phyloP scores from a whole-genome alignment of 2,797 vertebrate genomes.

The Spinus olivaceus region DNA sequence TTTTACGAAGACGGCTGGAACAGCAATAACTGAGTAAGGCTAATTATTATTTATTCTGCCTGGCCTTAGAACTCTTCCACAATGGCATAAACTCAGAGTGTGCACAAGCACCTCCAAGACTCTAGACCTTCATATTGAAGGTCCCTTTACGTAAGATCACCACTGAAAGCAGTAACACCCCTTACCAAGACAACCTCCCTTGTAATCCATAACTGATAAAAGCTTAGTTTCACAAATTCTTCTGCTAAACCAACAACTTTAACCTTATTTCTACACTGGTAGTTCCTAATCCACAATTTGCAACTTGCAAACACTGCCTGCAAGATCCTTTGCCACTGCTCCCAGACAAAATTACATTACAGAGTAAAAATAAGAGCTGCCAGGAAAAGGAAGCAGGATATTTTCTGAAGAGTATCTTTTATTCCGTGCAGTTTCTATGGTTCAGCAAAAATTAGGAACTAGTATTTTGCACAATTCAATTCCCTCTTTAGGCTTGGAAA shows the following conservation, averaged over 20 bases:
- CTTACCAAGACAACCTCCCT: not conserved
- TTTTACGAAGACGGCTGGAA: not conserved
- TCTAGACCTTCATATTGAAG: not conserved
- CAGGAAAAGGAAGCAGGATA: not conserved
- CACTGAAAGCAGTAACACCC: not conserved
- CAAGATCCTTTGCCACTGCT: not conserved
- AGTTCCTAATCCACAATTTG: not conserved
- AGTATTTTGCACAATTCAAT: not conserved
- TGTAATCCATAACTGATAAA: not conserved
- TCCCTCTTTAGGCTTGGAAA: not conserved
- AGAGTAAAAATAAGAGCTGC: not conserved
- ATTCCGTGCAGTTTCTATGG: not conserved
- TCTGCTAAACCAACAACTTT: not conserved
- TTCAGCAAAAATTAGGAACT: not conserved
- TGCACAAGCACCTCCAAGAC: not conserved
- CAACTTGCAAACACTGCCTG: not conserved
- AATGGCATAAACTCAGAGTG: not conserved
- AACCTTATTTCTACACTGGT: not conserved
- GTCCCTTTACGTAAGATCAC: not conserved
- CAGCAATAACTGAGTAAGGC: not conserved
- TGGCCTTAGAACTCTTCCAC: not conserved
- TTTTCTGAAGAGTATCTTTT: not conserved
- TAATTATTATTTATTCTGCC: slow-evolving; percentile 41
- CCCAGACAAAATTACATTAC: not conserved
- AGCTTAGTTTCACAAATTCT: not conserved